Base-by-base conservation (phyloP, 2,113 vertebrate species). In the Macrotis lagotis region DNA sequence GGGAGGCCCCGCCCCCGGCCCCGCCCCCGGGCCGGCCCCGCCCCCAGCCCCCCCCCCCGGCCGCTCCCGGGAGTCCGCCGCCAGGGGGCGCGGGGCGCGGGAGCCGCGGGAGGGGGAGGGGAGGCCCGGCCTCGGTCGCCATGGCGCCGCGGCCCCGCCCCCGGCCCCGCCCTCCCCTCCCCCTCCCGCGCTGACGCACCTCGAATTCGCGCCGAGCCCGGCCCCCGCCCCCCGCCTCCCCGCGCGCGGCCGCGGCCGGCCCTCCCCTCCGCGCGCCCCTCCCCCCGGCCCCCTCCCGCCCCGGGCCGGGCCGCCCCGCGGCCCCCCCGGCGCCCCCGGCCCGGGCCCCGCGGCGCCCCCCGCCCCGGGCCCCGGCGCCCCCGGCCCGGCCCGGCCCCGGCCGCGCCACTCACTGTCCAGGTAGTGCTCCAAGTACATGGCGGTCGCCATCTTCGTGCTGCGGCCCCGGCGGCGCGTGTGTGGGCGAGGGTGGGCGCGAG, bases 321-420 rank as follows among this genome's bases (percentile, higher is more conserved):
- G 19, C 2, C 7, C 52, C 51, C 37, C 48, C 50, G 14, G 19
- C 28, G 25, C 37, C 24, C 10, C 47, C 44, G 48, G 31, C 25
- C 28, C 48, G 51, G 50, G 50, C 25, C 74, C 37, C 52, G 52
- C 47, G 48, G 90, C 89, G 66, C 51, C n/a, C 16, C 48, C 50
- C 52, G 52, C 47, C 50, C 91, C 89, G 66, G 59, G 48, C 16
- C 48, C 50, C 8, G 44, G n/a, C 26, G 66, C 52, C 51, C 37
- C 48, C 50, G 14, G 19, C 28, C 47, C 44, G 48, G 31, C 25
- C 28, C 48, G 51, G 50, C 48, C 25, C 74, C 37, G n/a, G n/a
- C n/a, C n/a, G n/a, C n/a, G n/a, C n/a, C n/a, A 99, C 99, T 99
- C 97, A 99, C 99, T 99, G 98, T 99, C 99, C 96, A 99, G 99